A percentile compares a stretch with the other conserved stretches of the same genome.
Conservation (phyloP, 2,797 vertebrate genomes). For the Anisognathus igniventris region DNA sequence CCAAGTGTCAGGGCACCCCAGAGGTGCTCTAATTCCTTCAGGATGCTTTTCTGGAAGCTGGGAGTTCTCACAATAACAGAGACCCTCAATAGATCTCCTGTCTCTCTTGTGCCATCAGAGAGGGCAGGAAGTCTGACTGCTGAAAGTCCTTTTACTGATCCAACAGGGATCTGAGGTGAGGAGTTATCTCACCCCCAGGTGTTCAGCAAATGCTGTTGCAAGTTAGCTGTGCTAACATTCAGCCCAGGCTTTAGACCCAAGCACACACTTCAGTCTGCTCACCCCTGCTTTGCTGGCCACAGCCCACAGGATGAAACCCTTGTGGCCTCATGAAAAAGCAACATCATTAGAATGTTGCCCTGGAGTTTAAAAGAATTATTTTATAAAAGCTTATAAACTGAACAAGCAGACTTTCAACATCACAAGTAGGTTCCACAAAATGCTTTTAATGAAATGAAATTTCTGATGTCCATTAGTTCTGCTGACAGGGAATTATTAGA, state of each 20-base stretch:
- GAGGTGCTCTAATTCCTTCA: neutral
- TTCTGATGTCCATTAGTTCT: neutral
- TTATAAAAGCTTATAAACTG: constrained; percentile 15
- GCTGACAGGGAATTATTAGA: constrained; percentile 3
- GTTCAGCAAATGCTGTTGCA: neutral
- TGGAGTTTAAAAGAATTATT: neutral
- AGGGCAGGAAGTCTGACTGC: neutral
- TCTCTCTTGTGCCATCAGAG: neutral
- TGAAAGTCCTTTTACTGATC: neutral
- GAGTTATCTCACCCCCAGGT: neutral
- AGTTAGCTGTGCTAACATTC: neutral
- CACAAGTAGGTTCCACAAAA: neutral
- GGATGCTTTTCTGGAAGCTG: neutral
- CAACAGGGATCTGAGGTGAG: neutral
- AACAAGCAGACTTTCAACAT: neutral
- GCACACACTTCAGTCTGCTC: neutral
- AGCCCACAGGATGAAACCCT: neutral
- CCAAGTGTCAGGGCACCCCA: neutral
- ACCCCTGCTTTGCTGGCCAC: neutral
- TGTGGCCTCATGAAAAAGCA: neutral
- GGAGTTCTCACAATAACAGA: neutral
- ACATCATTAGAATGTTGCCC: neutral
- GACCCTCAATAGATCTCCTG: neutral
- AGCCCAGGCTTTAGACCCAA: neutral
- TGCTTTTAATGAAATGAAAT: constrained; percentile 32